phyloP scores from a whole-genome alignment of 2,797 vertebrate genomes.

The Crax fasciolata region DNA sequence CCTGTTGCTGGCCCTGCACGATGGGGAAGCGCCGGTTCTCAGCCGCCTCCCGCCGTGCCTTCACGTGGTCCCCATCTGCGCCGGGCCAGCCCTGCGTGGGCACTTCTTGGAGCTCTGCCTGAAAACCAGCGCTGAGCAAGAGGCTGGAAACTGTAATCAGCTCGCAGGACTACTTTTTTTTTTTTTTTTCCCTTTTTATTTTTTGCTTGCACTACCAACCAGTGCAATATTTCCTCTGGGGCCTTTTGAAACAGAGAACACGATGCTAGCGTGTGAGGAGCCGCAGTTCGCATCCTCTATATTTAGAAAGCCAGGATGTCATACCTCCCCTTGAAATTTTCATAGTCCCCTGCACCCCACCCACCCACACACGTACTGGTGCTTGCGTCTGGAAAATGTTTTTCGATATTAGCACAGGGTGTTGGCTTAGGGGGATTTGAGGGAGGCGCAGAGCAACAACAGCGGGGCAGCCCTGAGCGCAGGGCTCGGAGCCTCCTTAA shows the following conservation, averaged over 20 bases:
- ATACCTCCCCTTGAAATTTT: constrained; percentile 57
- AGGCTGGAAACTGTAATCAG: constrained; percentile 44
- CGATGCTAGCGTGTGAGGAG: not conserved
- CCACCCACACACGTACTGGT: constrained; percentile 37
- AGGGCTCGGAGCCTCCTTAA: not conserved
- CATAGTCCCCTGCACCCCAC: constrained; percentile 41
- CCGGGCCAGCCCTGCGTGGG: constrained; percentile 57
- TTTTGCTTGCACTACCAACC: not conserved
- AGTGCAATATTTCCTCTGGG: constrained; percentile 9
- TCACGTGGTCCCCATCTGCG: constrained; percentile 70
- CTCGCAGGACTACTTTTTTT: not conserved
- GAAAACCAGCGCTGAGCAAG: constrained; percentile 21
- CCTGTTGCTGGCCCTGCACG: not conserved
- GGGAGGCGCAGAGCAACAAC: constrained; percentile 58
- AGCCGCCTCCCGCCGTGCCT: not conserved
- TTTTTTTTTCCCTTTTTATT: not conserved
- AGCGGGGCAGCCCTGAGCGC: not conserved
- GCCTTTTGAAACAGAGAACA: constrained; percentile 22
- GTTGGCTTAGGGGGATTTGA: constrained; percentile 42
- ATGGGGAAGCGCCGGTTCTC: not conserved
- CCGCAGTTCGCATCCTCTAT: constrained; percentile 2
- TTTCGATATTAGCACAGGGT: constrained; percentile 37
- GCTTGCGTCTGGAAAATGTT: constrained; percentile 61
- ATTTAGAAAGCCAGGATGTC: constrained; percentile 66
- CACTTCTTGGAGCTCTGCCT: constrained; percentile 72